Evolutionary conservation across 2,888 invertebrate genomes (phyloP), one percentile per base, ranked within the genome.

Genomic region (Acanthosepion esculentum): DNA sequence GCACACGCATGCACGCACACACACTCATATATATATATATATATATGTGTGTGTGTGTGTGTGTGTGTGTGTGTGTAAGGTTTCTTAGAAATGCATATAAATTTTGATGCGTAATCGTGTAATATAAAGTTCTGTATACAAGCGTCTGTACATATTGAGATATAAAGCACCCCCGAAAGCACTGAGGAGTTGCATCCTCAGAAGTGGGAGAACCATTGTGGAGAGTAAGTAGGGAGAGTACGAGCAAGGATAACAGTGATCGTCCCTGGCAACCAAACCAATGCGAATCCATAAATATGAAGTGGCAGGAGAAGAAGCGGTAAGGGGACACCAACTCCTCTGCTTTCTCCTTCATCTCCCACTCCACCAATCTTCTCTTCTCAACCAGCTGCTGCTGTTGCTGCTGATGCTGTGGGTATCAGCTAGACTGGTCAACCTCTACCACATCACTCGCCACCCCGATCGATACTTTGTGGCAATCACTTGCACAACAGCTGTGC

Each of bases 241-340:
- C 59, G 59, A 26, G n/a, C 78, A 78, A 78, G 78, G 78, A 78
- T 78, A 78, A 78, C n/a, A 78, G n/a, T 33, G 78, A 78, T 78
- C 78, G n/a, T 78, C 78, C 78, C 78, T 78, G 78, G 78, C 78
- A 78, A 78, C 78, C n/a, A 78, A 78, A 78, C 78, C n/a, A 78
- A 33, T 78, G 78, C 78, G n/a, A n/a, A 78, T 78, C 78, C 78
- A 78, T 78, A 78, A 78, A 78, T 78, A 78, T 33, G n/a, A 33
- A 78, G 78, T 33, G 78, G 78, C n/a, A 33, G n/a, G 6, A 10
- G 29, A 78, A 78, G 78, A 78, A 78, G 8, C 78, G 78, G 78
- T 29, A 12, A 29, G n/a, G n/a, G 78, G 78, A 78, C 78, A 78
- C 78, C 78, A 12, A n/a, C 78, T n/a, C 15, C 15, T 78, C 78